Conservation (phyloP, 2,113 vertebrate genomes). For the Craseonycteris thonglongyai region DNA sequence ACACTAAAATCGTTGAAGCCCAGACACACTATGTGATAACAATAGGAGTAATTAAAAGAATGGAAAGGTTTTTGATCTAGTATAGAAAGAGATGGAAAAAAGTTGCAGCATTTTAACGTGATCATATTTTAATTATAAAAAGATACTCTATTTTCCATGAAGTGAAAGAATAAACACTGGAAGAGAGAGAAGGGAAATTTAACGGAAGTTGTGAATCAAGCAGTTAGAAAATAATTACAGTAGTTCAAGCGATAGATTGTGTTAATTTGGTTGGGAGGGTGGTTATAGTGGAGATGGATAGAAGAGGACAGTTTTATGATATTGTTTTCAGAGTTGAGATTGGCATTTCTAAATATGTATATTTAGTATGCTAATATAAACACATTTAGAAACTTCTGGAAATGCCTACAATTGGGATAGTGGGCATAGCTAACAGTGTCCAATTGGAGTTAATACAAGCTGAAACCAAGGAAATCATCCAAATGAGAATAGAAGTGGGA, state of each 20-base stretch:
- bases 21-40: not conserved
- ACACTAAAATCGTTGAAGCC: not conserved
- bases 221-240: not conserved
- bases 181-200: not conserved
- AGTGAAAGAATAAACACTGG: not conserved
- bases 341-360: not conserved
- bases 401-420: not conserved
- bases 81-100: not conserved
- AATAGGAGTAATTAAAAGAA: not conserved
- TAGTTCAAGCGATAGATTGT: not conserved
- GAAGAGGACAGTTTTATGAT: not conserved
- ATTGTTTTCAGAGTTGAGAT: not conserved
- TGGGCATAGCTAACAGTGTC: not conserved
- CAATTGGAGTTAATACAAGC: not conserved
- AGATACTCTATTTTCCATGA: not conserved
- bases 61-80: not conserved
- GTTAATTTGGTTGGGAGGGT: not conserved
- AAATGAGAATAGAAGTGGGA: not conserved
- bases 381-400: not conserved
- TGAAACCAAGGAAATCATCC: not conserved
- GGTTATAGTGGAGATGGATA: not conserved
- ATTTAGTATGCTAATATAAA: not conserved
- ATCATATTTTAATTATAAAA: constrained; percentile 12
- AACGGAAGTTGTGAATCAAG: not conserved
- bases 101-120: not conserved